phyloP scores from a whole-genome alignment of 2,888 invertebrate species.

The Lycophotia porphyrea region DNA sequence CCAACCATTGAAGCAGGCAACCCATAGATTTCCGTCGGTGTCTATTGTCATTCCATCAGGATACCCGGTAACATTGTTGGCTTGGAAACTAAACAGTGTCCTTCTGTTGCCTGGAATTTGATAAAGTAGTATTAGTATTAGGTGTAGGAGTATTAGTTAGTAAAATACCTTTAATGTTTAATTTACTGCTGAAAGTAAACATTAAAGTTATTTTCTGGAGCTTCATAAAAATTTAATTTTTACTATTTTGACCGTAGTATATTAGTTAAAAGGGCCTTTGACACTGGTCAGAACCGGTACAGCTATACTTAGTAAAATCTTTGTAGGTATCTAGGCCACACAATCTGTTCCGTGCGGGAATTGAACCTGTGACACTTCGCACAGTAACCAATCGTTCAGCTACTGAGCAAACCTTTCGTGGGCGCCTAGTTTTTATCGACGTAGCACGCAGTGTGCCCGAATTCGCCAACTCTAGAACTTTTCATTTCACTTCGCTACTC shows the following conservation, averaged over 20 bases:
- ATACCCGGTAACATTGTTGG: constrained; percentile 89
- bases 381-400: neutral
- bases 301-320: neutral
- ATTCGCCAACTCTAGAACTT: neutral
- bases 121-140: too few relatives aligned
- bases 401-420: neutral
- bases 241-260: neutral
- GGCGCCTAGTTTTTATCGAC: neutral
- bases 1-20: constrained; percentile 92
- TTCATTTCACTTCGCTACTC: neutral
- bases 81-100: constrained; percentile 90
- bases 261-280: too few relatives aligned
- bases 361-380: neutral
- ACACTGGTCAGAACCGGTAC: neutral
- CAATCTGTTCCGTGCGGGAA: neutral
- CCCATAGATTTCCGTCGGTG: constrained; percentile 94
- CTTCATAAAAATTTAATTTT: neutral
- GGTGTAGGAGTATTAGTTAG: too few relatives aligned
- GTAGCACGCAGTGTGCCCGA: neutral
- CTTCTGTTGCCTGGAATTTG: constrained; percentile 89
- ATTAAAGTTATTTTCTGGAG: too few relatives aligned
- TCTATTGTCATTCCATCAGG: constrained; percentile 96
- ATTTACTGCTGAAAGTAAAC: too few relatives aligned
- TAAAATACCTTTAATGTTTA: too few relatives aligned
- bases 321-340: neutral